Evolutionary conservation across 2,113 vertebrate genomes (phyloP), one percentile per base, ranked within the genome.

Genomic region (Gnathochromis pfefferi): DNA sequence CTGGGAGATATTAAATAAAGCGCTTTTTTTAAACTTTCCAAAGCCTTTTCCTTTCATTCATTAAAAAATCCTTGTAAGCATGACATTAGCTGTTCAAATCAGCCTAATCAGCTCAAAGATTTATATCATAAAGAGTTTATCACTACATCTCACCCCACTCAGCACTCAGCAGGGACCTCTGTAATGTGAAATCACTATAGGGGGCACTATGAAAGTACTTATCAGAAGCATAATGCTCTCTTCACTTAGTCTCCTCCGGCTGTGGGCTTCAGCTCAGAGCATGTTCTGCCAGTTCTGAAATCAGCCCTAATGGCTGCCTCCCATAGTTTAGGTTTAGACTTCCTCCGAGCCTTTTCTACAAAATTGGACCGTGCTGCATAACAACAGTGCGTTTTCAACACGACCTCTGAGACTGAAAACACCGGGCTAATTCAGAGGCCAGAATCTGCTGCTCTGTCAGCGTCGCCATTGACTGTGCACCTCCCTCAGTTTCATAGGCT

Each of bases 391-490:
- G 23, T 90, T 90, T 83, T 89, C 57, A 91, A 81, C 60, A 53
- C 5, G 1, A 78, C 60, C 70, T 88, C 58, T 16, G 35, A 63
- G 60, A 82, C 13, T 83, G 9, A 87, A 93, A 90, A 91, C 53
- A 88, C 13, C 2, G 2, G 26, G 23, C 68, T 70, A 38, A 84
- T 85, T 68, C 58, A 21, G 40, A 31, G 86, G 31, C 70, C 54
- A 90, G 85, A 85, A 87, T 92, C 90, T 89, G 88, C 86, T 2
- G 65, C 63, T 91, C 87, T 35, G 84, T 91, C 83, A 88, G 83
- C 70, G 8, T 73, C 31, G 4, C 85, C 53, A 26, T 47, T 2
- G 45, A 81, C 54, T 40, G 40, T 19, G 26, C 86, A 38, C 73
- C 88, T 90, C 90, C 87, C 84, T 90, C 82, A 4, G 82, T 84